phyloP scores from a whole-genome alignment of 2,113 vertebrate species.

The Cololabis saira region DNA sequence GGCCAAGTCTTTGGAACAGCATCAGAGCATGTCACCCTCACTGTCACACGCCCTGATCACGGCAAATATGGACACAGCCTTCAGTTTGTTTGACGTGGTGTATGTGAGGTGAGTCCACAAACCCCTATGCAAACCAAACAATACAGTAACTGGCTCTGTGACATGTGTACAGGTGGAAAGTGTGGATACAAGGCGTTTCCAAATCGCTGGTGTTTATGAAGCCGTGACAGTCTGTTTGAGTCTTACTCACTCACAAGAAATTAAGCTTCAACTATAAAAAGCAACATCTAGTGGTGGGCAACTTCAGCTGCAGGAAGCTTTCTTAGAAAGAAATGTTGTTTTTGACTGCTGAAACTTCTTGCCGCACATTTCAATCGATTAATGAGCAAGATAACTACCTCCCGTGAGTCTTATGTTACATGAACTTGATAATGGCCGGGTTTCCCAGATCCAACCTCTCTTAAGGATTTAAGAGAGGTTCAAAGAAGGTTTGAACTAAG shows the following conservation, averaged over 20 bases:
- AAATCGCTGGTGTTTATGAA: slow-evolving; percentile 30
- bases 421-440: no score
- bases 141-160: slow-evolving; percentile 24
- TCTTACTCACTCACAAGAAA: neutral
- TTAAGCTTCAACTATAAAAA: slow-evolving; percentile 1
- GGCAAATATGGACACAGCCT: slow-evolving; percentile 65
- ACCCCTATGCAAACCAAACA: slow-evolving; percentile 39
- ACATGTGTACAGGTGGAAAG: slow-evolving; percentile 56
- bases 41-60: slow-evolving; percentile 60
- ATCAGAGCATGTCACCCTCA: slow-evolving; percentile 36
- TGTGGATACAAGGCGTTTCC: slow-evolving; percentile 62
- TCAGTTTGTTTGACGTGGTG: slow-evolving; percentile 43
- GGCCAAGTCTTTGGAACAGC: slow-evolving; percentile 24
- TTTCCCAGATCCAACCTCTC: no score
- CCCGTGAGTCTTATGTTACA: no score
- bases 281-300: slow-evolving; percentile 41
- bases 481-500: no score
- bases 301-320: neutral
- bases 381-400: no score
- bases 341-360: no score
- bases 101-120: slow-evolving; percentile 38
- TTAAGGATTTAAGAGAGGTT: no score
- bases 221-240: slow-evolving; percentile 12
- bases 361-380: no score
- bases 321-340: no score